A percentile compares a stretch with the other conserved stretches of the same genome.
phyloP scores from a whole-genome alignment of 2,797 vertebrate genomes.

The Anisognathus igniventris region DNA sequence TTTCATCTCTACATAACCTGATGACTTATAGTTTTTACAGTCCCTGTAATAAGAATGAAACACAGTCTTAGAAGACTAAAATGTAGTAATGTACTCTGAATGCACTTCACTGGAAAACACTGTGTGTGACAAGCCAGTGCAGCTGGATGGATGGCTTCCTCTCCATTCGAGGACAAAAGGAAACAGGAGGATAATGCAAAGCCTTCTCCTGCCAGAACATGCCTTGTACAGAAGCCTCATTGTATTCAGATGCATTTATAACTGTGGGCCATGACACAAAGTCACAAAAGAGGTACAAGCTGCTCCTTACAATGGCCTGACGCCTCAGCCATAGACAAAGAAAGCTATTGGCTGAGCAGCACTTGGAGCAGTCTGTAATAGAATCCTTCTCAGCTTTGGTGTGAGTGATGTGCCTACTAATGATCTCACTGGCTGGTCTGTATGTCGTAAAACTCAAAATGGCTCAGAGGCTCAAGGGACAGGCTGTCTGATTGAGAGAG shows the following conservation, averaged over 20 bases:
- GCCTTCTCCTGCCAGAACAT: neutral
- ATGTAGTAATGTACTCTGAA: neutral
- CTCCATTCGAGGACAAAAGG: neutral
- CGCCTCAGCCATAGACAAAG: neutral
- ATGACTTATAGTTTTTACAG: neutral
- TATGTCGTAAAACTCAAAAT: neutral
- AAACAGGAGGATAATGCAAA: neutral
- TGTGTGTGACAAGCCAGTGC: neutral
- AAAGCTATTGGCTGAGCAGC: neutral
- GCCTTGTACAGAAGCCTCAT: neutral
- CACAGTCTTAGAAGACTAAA: neutral
- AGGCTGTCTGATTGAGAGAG: fast-evolving
- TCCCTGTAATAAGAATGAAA: neutral
- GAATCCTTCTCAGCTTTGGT: neutral
- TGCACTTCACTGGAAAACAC: neutral
- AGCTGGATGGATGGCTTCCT: neutral
- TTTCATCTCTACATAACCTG: neutral
- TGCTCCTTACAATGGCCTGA: neutral
- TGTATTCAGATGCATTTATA: neutral
- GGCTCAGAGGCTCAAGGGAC: neutral
- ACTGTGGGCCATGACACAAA: neutral
- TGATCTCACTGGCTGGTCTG: neutral
- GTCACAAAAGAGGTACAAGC: neutral
- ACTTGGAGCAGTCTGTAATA: neutral
- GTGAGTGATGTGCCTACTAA: neutral